Base-by-base conservation (phyloP, 2,797 vertebrate genomes). In the Microchirus variegatus region DNA sequence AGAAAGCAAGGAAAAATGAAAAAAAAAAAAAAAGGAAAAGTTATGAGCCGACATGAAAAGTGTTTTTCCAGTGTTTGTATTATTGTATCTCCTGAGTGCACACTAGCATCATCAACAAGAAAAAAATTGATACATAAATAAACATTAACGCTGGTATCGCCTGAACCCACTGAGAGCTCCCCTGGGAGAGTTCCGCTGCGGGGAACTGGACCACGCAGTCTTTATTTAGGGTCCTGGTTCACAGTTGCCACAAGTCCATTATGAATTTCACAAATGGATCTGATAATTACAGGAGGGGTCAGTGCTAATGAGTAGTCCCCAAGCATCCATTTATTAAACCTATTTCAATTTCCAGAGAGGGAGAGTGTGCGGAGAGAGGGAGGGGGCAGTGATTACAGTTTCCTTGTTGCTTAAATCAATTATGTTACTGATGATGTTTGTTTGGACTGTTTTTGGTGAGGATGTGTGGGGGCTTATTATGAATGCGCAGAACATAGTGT, bases 231-330 rank as follows among this genome's bases (percentile, higher is more conserved):
- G 79, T 70, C 82, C 82, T 75, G 89, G 82, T 89, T 90, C 86
- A 84, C 84, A 83, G 89, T 90, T 86, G 78, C 83, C 82, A 86
- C 81, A 84, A 90, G 84, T 91, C 90, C 87, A 92, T 93, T 93
- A 91, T 88, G 86, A 87, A 93, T 90, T 89, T 89, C 86, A 92
- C 90, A 93, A 94, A 93, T 94, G 92, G 92, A 92, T 92, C 87
- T 74, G 82, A 90, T 93, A 92, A 94, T 94, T 93, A 92, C 80
- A 74, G 67, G 70, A 91, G 79, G 50, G 91, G 91, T 94, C 92
- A 91, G 70, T 53, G 72, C 80, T 91, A 93, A 92, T 85, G 84
- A 93, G 89, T 65, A 69, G 83, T 84, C 88, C 86, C 84, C 50
- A 81, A 87, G 88, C 87, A 82, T 90, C 80, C 86, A 90, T 92